Conservation (phyloP, 2,797 vertebrate genomes). For the Spinibarbus caldwelli region DNA sequence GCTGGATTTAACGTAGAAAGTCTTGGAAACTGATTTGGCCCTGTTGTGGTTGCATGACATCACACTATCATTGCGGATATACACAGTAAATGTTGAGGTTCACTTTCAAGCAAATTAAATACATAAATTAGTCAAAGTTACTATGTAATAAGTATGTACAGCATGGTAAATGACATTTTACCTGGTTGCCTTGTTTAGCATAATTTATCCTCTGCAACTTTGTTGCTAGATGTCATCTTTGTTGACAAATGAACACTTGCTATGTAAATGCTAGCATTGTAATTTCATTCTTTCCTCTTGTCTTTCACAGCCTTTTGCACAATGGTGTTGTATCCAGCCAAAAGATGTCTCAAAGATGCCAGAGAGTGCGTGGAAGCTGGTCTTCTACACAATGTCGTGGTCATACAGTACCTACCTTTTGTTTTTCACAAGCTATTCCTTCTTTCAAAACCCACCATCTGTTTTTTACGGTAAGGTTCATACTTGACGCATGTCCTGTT, state of each 20-base stretch:
- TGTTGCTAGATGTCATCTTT: not conserved
- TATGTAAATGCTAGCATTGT: not conserved
- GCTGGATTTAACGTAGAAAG: not conserved
- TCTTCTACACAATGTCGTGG: slow-evolving; percentile 93
- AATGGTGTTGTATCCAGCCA: slow-evolving; percentile 85
- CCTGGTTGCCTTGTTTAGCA: not conserved
- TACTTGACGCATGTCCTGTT: not conserved
- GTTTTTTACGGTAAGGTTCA: slow-evolving; percentile 87
- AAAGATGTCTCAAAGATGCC: slow-evolving; percentile 95
- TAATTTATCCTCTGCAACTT: not conserved
- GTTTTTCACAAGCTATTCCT: slow-evolving; percentile 90
- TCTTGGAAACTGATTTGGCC: not conserved
- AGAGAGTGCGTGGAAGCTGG: slow-evolving; percentile 96
- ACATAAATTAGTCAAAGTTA: not conserved
- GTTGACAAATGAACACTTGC: not conserved
- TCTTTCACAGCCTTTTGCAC: slow-evolving; percentile 84
- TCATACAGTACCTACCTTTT: slow-evolving; percentile 92
- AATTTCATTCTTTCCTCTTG: slow-evolving; percentile 19
- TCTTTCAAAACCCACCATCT: slow-evolving; percentile 91
- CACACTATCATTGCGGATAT: not conserved
- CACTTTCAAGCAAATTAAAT: not conserved
- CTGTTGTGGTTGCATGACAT: not conserved
- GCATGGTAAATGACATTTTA: not conserved
- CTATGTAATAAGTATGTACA: not conserved
- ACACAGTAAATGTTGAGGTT: not conserved